Percentiles rank a stretch among this genome's conserved stretches.
Evolutionary conservation across 2,113 vertebrate species (phyloP).

Genomic region (Ciconia stormi): DNA sequence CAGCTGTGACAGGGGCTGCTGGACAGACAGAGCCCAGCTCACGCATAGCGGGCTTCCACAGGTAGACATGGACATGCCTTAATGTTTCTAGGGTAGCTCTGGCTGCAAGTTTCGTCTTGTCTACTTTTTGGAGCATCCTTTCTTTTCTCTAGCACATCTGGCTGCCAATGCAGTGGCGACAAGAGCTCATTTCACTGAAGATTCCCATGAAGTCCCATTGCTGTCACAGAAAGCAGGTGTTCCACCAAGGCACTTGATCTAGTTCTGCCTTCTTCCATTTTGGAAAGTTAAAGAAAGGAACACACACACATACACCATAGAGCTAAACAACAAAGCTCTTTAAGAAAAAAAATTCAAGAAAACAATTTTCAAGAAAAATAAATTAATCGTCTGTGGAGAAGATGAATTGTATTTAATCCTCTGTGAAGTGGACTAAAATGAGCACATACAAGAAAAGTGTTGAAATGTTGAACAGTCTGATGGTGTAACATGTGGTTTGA

Average conservation of each 20-base stretch:
- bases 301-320: not conserved
- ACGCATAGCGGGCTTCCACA: not conserved
- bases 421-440: not conserved
- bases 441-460: not conserved
- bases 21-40: not conserved
- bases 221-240: not conserved
- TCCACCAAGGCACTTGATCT: not conserved
- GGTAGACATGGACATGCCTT: too few species aligned
- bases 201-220: not conserved
- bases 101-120: not conserved
- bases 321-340: not conserved
- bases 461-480: not conserved
- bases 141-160: not conserved
- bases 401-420: not conserved
- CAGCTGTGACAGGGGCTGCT: not conserved
- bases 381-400: not conserved
- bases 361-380: not conserved
- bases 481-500: not conserved
- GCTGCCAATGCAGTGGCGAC: accelerated
- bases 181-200: not conserved
- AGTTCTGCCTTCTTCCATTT: not conserved
- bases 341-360: not conserved
- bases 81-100: not conserved
- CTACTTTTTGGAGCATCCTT: not conserved
- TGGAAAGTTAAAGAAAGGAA: not conserved